These are phyloP conservation scores for Sebastes nivosus DNA, from an alignment of 2,797 vertebrate genomes.

Conservation along the genomic window DNA sequence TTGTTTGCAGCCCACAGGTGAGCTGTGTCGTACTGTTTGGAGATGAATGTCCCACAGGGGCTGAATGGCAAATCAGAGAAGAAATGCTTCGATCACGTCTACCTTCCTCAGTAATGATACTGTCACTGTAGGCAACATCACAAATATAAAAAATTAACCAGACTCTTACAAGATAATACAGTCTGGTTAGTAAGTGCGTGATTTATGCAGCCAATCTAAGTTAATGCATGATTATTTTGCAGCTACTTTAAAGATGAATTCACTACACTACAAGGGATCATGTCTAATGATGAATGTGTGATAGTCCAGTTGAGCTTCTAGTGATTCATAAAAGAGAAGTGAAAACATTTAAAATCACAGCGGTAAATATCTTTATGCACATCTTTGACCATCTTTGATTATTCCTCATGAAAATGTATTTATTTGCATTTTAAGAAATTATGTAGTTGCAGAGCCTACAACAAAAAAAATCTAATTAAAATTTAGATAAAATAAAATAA, in stretches of 20 bases:
- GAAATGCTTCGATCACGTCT: not conserved
- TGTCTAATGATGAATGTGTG: not conserved
- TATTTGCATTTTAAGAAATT: too few relatives aligned
- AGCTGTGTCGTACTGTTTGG: not conserved
- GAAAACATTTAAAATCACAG: not conserved
- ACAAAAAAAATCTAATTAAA: fast-evolving
- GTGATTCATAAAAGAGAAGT: not conserved
- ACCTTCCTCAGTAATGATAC: not conserved
- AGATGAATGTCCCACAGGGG: not conserved
- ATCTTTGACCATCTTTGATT: not conserved
- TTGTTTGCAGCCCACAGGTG: not conserved
- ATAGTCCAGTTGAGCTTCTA: not conserved
- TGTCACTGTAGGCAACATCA: not conserved
- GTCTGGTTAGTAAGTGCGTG: not conserved
- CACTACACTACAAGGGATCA: not conserved
- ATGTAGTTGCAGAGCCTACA: too few relatives aligned
- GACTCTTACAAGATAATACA: not conserved
- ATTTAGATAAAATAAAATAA: too few relatives aligned
- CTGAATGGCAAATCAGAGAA: not conserved
- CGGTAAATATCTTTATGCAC: not conserved
- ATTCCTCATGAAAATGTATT: not conserved
- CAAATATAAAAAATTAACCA: not conserved
- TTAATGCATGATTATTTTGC: not conserved
- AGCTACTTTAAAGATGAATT: not conserved
- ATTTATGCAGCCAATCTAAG: not conserved